phyloP scores from a whole-genome alignment of 2,797 vertebrate species.

The Ataeniobius toweri region DNA sequence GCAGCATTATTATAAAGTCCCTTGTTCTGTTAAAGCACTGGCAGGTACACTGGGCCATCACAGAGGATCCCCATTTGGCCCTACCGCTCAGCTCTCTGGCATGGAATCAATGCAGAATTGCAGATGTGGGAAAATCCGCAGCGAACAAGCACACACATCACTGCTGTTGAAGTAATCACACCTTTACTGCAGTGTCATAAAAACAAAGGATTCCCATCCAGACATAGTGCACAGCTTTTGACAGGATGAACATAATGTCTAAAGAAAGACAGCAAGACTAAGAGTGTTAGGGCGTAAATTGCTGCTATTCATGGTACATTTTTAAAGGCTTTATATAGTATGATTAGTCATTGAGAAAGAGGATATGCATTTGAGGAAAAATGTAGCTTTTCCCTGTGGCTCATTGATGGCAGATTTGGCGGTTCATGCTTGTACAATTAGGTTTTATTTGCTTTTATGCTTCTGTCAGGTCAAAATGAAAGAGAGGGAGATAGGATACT shows the following conservation, averaged over 20 bases:
- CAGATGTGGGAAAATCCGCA: constrained; percentile 71
- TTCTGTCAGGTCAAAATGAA: constrained; percentile 33
- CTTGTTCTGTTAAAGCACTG: constrained; percentile 43
- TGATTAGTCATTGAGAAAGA: constrained; percentile 46
- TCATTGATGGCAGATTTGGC: constrained; percentile 48
- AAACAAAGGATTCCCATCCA: constrained; percentile 30
- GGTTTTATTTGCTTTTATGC: constrained; percentile 40
- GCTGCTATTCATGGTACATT: constrained; percentile 45
- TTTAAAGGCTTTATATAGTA: constrained; percentile 55
- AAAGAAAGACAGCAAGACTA: constrained; percentile 17
- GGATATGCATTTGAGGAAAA: constrained; percentile 45
- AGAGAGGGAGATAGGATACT: constrained; percentile 19
- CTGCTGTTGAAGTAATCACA: constrained; percentile 14
- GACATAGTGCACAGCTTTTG: constrained; percentile 29
- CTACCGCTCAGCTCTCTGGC: constrained; percentile 65
- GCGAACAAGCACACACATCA: constrained; percentile 32
- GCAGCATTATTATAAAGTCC: constrained; percentile 56
- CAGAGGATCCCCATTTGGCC: constrained; percentile 52
- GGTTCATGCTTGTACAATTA: constrained; percentile 49
- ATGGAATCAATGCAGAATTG: constrained; percentile 69
- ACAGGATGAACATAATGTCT: constrained; percentile 19
- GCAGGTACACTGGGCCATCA: constrained; percentile 59
- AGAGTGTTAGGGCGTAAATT: constrained; percentile 40
- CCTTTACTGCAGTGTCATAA: constrained; percentile 45
- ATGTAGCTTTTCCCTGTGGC: constrained; percentile 34